Evolutionary conservation across 2,888 invertebrate genomes (phyloP).

Genomic region (Gisinianus flammeolus): DNA sequence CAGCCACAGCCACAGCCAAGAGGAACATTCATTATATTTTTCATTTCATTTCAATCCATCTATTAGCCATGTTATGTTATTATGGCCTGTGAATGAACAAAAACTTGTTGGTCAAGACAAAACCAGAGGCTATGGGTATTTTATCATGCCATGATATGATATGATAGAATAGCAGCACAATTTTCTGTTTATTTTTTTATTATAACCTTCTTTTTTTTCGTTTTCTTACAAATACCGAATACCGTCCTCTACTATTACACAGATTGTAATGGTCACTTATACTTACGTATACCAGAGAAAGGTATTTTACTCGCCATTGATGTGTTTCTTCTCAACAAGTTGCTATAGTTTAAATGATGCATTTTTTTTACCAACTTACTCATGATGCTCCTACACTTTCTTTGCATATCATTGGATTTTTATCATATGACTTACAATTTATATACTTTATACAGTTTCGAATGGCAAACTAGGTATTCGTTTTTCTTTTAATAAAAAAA

Average conservation of each 20-base stretch:
- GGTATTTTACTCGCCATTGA: too few relatives aligned
- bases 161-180: not conserved
- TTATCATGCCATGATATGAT: not conserved
- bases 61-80: slow-evolving; percentile 28
- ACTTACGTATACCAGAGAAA: not conserved
- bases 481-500: too few relatives aligned
- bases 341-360: too few relatives aligned
- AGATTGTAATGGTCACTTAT: slow-evolving; percentile 8
- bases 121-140: slow-evolving; percentile 10
- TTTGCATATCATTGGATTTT: too few relatives aligned
- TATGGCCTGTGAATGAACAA: not conserved
- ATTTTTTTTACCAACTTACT: too few relatives aligned
- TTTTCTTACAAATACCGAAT: not conserved
- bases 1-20: slow-evolving; percentile 1
- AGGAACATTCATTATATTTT: slow-evolving; percentile 14
- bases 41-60: slow-evolving; percentile 27
- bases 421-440: too few relatives aligned
- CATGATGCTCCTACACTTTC: too few relatives aligned
- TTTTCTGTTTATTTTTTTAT: too few relatives aligned
- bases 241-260: not conserved
- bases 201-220: too few relatives aligned
- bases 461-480: too few relatives aligned
- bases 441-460: too few relatives aligned
- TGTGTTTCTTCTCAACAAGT: too few relatives aligned
- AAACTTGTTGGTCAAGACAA: slow-evolving; percentile 33